These are phyloP conservation scores for Oscheius onirici DNA, from an alignment of 2,888 invertebrate species.

Conservation along the genomic window DNA sequence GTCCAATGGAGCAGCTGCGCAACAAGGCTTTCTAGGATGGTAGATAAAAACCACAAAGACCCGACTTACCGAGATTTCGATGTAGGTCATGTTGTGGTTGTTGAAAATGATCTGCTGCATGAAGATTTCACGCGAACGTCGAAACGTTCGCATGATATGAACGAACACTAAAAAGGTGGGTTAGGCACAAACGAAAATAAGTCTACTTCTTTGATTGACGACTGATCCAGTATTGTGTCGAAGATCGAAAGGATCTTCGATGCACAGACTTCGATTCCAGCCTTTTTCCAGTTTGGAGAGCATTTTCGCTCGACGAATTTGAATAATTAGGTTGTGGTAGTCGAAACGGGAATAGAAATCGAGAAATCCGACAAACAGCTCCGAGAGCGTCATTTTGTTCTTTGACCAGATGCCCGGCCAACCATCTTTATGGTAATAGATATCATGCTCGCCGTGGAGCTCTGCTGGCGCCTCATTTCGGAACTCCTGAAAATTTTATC, in stretches of 20 bases:
- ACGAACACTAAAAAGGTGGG: slow-evolving; percentile 57
- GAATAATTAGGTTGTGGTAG: slow-evolving; percentile 52
- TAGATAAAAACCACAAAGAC: too few relatives aligned
- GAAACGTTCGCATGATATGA: slow-evolving; percentile 42
- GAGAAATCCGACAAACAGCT: slow-evolving; percentile 68
- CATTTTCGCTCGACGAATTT: slow-evolving; percentile 45
- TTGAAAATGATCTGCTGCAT: slow-evolving; percentile 30
- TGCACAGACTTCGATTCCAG: slow-evolving; percentile 74
- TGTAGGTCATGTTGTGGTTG: not conserved
- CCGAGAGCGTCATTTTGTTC: slow-evolving; percentile 45
- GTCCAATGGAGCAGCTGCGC: too few relatives aligned
- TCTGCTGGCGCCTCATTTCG: not conserved
- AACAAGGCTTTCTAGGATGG: too few relatives aligned
- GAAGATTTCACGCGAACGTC: slow-evolving; percentile 43
- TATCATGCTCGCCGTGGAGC: not conserved
- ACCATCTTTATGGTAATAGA: slow-evolving; percentile 10
- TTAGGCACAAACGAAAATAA: too few relatives aligned
- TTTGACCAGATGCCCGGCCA: slow-evolving; percentile 31
- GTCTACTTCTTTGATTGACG: slow-evolving; percentile 67
- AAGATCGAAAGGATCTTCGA: slow-evolving; percentile 78
- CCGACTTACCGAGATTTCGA: not conserved
- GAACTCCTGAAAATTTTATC: not conserved
- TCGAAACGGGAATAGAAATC: slow-evolving; percentile 75
- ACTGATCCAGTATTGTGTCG: slow-evolving; percentile 77
- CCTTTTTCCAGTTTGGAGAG: slow-evolving; percentile 76